Evolutionary conservation across 2,888 invertebrate genomes (phyloP), one percentile per base, ranked within the genome.

Genomic region (Bibio marci): DNA sequence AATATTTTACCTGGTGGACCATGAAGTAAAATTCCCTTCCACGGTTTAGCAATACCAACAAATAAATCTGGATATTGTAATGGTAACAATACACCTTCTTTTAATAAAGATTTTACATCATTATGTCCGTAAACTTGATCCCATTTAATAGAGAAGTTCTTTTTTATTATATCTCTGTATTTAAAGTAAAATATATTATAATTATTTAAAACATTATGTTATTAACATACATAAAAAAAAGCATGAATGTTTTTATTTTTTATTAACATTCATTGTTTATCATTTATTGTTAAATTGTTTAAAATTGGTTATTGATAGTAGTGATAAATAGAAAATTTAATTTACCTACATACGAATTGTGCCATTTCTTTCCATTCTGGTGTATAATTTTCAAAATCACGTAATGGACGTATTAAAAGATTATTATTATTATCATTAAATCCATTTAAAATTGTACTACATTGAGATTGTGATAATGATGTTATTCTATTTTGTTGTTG

Each of bases 71-170:
- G 85, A 55, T 78, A 76, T 45, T 74, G 71, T 1, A 76, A 63
- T 6, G 86, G 85, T 53, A 86, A 85, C 4, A 91, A 70, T 0
- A 88, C 78, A 0, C 90, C 80, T 62, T 94, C 91, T 65, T 85
- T 82, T 13, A 92, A 64, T 41, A 80, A 58, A 49, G 71, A 69
- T 54, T 88, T 83, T 8, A 85, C 80, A 10, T 71, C 62, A 3
- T 73, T 69, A 48, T 91, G 65, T 4, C 85, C 85, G 46, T 76
- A 76, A 31, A 94, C 76, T 49, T 91, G 83, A 12, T 70, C 64
- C 91, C 91, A 94, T 31, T 67, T 67, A 0, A 81, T 71, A 34
- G 73, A 73, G 2, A 76, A 68, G 38, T 80, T 70, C 28, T 67
- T 64, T 41, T 71, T 66, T 37, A 78, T 67, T 30, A 76, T 70